These are phyloP conservation scores for Ceratitis capitata DNA, from an alignment of 1,140 invertebrate genomes.

Conservation along the genomic window DNA sequence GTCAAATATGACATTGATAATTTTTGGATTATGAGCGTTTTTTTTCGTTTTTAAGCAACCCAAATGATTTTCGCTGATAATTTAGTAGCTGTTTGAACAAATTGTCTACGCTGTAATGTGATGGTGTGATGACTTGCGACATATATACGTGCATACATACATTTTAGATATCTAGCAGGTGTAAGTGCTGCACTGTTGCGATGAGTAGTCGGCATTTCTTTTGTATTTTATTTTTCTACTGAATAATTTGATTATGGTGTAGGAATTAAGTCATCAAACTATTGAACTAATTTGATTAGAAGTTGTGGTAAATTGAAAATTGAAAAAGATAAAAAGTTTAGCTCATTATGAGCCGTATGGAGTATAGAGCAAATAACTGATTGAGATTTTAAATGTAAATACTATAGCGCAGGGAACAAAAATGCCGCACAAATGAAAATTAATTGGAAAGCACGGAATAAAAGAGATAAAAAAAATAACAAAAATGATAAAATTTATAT, in stretches of 20 bases:
- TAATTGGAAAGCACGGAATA: neutral
- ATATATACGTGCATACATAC: neutral
- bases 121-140: neutral
- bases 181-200: neutral
- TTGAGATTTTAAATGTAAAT: neutral
- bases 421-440: neutral
- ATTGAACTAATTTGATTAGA: slow-evolving; percentile 9
- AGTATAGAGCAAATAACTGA: neutral
- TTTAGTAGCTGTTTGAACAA: slow-evolving; percentile 16
- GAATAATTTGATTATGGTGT: neutral
- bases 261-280: neutral
- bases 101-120: slow-evolving; percentile 2
- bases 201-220: neutral
- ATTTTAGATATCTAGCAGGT: too few species aligned
- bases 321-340: neutral
- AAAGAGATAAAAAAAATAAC: neutral
- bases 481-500: neutral
- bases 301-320: slow-evolving; percentile 4
- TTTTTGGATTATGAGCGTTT: neutral
- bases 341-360: neutral
- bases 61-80: neutral
- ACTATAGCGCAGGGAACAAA: neutral
- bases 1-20: neutral
- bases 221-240: neutral
- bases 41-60: neutral